Evolutionary conservation across 2,888 invertebrate genomes (phyloP).

Genomic region (Acrocyrtus sp.): DNA sequence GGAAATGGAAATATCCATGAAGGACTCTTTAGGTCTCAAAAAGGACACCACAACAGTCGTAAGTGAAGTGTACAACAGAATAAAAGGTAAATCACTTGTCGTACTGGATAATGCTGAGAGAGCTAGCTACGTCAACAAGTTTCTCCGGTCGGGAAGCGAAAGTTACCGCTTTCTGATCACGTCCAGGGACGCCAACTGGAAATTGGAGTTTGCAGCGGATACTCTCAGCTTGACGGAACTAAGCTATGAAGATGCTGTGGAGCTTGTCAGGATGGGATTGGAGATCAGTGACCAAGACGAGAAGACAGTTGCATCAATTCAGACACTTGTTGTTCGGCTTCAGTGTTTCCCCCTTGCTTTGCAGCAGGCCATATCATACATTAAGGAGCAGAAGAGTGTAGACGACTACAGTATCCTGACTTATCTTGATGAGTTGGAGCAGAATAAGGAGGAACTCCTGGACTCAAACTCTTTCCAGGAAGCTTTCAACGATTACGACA

Average conservation of each 20-base stretch:
- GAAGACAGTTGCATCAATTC: too few relatives aligned
- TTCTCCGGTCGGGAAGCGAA: too few relatives aligned
- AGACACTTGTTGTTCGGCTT: background rate
- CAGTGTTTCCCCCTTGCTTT: constrained; percentile 7
- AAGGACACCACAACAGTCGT: too few relatives aligned
- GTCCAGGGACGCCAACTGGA: background rate
- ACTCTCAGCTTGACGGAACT: background rate
- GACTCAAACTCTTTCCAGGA: too few relatives aligned
- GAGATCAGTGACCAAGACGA: background rate
- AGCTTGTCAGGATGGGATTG: background rate
- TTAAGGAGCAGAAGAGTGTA: background rate
- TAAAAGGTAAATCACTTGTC: too few relatives aligned
- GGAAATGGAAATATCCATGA: too few relatives aligned
- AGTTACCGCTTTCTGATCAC: constrained; percentile 9
- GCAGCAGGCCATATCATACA: constrained; percentile 7
- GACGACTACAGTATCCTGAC: background rate
- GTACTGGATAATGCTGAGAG: too few relatives aligned
- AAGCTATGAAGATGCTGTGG: background rate
- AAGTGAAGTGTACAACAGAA: too few relatives aligned
- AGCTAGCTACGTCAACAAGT: too few relatives aligned
- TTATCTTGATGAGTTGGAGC: background rate
- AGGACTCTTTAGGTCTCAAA: too few relatives aligned
- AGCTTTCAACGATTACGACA: background rate
- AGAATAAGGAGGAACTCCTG: background rate
- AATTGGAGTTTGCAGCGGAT: background rate